These are phyloP conservation scores for Calliopum simillimum DNA, from an alignment of 2,888 invertebrate genomes.

Conservation along the genomic window DNA sequence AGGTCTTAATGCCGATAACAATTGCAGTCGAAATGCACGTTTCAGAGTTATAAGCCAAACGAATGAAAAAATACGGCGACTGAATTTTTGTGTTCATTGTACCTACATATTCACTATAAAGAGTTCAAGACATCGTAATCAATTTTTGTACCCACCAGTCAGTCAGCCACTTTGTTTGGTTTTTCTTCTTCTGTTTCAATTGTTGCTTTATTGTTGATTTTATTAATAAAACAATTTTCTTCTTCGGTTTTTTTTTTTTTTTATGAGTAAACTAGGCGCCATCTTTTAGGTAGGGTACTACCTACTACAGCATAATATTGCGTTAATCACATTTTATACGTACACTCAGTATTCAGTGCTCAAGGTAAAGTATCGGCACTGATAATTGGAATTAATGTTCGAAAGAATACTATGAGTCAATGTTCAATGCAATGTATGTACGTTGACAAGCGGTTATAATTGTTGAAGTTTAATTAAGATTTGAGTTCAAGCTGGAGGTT, in stretches of 20 bases:
- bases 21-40: slow-evolving; percentile 24
- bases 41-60: not conserved
- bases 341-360: not conserved
- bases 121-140: slow-evolving; percentile 1
- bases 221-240: not conserved
- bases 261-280: slow-evolving; percentile 10
- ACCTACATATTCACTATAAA: not conserved
- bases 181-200: too few relatives aligned
- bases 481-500: not conserved
- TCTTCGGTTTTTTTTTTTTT: not conserved
- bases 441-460: not conserved
- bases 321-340: slow-evolving; percentile 6
- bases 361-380: slow-evolving; percentile 6
- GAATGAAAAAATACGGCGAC: not conserved
- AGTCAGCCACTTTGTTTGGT: too few relatives aligned
- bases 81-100: not conserved
- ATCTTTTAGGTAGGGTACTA: not conserved
- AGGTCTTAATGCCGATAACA: slow-evolving; percentile 7
- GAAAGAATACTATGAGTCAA: not conserved
- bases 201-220: not conserved
- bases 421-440: too few relatives aligned
- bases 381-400: not conserved
- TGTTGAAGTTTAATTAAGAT: not conserved
- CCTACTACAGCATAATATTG: not conserved
- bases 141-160: not conserved